phyloP scores from a whole-genome alignment of 2,113 vertebrate species.

The Tylochromis polylepis region DNA sequence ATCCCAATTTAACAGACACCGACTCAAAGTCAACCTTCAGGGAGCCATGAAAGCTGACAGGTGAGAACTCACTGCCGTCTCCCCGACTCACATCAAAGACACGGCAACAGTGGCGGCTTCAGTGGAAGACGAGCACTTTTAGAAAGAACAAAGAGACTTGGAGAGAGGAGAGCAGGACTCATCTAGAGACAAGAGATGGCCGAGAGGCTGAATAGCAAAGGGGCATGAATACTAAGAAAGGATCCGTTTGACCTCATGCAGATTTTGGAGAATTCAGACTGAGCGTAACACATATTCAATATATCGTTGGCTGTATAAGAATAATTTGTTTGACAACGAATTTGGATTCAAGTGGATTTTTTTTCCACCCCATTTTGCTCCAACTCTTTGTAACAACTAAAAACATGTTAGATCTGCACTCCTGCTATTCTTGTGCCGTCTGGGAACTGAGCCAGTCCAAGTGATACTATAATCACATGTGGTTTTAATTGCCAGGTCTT shows the following conservation, averaged over 20 bases:
- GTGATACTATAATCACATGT: not conserved
- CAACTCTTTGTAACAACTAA: not conserved
- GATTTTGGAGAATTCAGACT: conserved; percentile 14
- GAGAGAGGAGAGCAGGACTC: conserved; percentile 41
- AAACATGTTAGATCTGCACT: not conserved
- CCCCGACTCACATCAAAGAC: conserved; percentile 67
- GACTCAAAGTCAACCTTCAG: conserved; percentile 72
- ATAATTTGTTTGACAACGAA: conserved; percentile 18
- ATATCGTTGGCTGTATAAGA: not conserved
- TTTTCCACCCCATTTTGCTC: not conserved
- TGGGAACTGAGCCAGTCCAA: not conserved
- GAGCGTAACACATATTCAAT: conserved; percentile 21
- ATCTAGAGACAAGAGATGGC: conserved; percentile 51
- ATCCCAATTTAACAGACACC: conserved; percentile 76
- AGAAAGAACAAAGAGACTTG: conserved; percentile 67
- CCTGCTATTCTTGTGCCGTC: not conserved
- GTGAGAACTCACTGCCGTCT: conserved; percentile 72
- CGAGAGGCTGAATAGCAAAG: conserved; percentile 58
- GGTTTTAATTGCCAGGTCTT: not conserved
- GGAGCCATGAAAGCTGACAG: conserved; percentile 73
- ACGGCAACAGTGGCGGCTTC: conserved; percentile 41
- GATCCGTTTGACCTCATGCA: conserved; percentile 33
- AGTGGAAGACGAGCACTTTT: conserved; percentile 56
- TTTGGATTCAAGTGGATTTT: not conserved
- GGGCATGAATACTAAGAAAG: conserved; percentile 51